Conservation (phyloP, 2,888 invertebrate species). For the Tribolium freemani region DNA sequence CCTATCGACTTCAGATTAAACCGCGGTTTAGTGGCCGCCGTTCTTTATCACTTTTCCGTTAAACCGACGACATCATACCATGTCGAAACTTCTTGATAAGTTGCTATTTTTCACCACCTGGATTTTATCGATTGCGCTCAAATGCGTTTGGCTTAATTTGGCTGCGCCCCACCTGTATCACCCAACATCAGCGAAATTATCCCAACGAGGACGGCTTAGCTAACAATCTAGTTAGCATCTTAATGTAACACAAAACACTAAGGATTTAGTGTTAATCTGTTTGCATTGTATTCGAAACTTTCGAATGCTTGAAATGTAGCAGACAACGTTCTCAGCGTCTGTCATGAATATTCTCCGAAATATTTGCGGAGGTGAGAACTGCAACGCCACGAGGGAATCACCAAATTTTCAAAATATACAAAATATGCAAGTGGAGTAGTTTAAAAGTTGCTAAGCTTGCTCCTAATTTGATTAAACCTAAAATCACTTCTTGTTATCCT, state of each 20-base stretch:
- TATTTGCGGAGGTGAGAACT: too few relatives aligned
- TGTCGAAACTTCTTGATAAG: conserved; percentile 5
- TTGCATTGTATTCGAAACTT: conserved; percentile 27
- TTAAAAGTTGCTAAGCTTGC: neutral
- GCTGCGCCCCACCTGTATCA: conserved; percentile 9
- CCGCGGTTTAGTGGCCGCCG: conserved; percentile 42
- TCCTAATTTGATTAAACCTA: neutral
- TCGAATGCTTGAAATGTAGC: neutral
- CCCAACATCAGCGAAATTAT: conserved; percentile 9
- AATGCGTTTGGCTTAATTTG: neutral
- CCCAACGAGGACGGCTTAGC: conserved; percentile 15
- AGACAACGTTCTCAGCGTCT: too few relatives aligned
- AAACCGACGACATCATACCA: conserved; percentile 10
- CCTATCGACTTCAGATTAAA: conserved; percentile 54
- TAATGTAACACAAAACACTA: conserved; percentile 17
- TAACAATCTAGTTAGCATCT: conserved; percentile 37
- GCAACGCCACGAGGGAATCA: too few relatives aligned
- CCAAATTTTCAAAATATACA: too few relatives aligned
- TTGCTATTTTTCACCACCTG: conserved; percentile 25
- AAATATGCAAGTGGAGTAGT: neutral
- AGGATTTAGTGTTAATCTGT: conserved; percentile 31
- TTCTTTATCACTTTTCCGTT: conserved; percentile 31
- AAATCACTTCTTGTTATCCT: neutral
- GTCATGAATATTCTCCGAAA: too few relatives aligned
- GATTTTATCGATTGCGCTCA: conserved; percentile 18